Base-by-base conservation (phyloP, 2,888 invertebrate species). In the Eilema sororculum region DNA sequence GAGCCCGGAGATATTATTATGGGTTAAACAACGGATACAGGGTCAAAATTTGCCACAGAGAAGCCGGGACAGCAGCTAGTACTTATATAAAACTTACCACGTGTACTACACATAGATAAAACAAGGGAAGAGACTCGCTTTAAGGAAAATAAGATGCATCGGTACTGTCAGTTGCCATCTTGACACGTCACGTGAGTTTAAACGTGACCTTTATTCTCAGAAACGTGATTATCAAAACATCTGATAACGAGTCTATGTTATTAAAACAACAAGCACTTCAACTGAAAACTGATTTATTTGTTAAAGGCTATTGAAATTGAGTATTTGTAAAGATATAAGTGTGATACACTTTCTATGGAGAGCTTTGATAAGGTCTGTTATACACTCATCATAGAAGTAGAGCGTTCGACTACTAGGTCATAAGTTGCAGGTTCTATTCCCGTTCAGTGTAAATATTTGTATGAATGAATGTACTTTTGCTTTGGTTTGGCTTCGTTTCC, bases 171-270 rank as follows among this genome's bases (percentile, higher is more conserved):
- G 37, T 25, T 25, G 2, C 41, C 41, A 24, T 25, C 10, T 1
- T 20, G 37, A 9, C 9, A 16, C 2, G 25, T 62, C 62, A 37
- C 25, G 52, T 64, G 46, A 52, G 13, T 52, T 46, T 9, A 28
- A 59, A 67, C 59, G 59, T 67, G 41, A 20, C n/a, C 41, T 46
- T 22, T 3, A n/a, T 52, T 68, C 25, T n/a, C 22, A 56, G 33
- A 5, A 33, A 56, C 30, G 9, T 41, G 25, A 13, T 61, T 56
- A 61, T 56, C 13, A 8, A 56, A 37, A 9, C 30, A 52, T 52
- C 60, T 37, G 56, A 56, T 62, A 25, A 62, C 9, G 33, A 24
- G 28, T 24, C 28, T 33, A n/a, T 5, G 10, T 12, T n/a, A 58
- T 52, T n/a, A 33, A 33, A 24, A n/a, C 37, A 12, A 61, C 24